phyloP scores from a whole-genome alignment of 2,888 invertebrate species.

The Elegia similella region DNA sequence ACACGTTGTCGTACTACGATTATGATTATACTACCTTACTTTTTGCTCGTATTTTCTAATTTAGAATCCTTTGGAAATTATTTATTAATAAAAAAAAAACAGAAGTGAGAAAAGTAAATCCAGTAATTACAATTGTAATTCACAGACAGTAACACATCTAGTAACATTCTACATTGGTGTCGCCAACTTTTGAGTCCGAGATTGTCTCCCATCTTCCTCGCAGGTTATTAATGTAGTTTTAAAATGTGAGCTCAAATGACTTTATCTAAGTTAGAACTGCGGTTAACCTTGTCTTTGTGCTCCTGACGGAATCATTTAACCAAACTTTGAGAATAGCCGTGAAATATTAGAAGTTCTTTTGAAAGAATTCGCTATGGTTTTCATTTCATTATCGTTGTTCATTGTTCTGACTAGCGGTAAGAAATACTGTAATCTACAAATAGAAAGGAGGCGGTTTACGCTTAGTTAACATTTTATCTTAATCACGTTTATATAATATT shows the following conservation, averaged over 20 bases:
- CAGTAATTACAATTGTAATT: too few species aligned
- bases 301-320: conserved; percentile 58
- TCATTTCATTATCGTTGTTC: conserved; percentile 4
- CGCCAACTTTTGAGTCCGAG: conserved; percentile 53
- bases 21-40: too few species aligned
- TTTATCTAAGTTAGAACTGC: conserved; percentile 64
- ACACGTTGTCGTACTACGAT: conserved; percentile 20
- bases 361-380: conserved; percentile 4
- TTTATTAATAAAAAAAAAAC: too few species aligned
- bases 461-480: too few species aligned
- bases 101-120: too few species aligned
- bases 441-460: too few species aligned
- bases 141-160: conserved; percentile 19
- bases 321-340: conserved; percentile 43
- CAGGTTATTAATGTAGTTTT: conserved; percentile 75
- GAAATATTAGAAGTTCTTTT: conserved; percentile 28
- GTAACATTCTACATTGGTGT: conserved; percentile 30
- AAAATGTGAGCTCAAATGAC: conserved; percentile 70
- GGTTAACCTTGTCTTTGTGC: conserved; percentile 65
- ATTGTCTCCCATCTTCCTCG: conserved; percentile 48
- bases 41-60: too few species aligned
- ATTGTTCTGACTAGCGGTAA: conserved; percentile 17
- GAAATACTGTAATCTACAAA: neutral
- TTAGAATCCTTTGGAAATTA: too few species aligned
- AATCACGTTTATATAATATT: too few species aligned